phyloP scores from a whole-genome alignment of 2,888 invertebrate genomes.

The Luperina testacea region DNA sequence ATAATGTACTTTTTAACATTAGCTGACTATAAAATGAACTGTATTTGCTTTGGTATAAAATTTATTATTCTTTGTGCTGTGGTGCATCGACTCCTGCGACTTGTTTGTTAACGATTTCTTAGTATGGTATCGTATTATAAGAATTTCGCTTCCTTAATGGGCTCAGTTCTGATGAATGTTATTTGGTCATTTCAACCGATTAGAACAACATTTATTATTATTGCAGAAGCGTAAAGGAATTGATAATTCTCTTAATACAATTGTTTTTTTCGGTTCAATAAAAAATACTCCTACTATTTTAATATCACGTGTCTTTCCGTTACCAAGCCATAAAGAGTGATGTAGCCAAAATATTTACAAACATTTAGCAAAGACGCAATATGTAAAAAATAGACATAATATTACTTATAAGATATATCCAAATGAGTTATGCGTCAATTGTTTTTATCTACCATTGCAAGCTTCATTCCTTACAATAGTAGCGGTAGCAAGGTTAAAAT shows the following conservation, averaged over 20 bases:
- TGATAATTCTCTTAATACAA: not conserved
- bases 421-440: conserved; percentile 23
- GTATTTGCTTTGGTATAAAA: conserved; percentile 5
- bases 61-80: conserved; percentile 15
- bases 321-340: not conserved
- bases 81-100: not conserved
- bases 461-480: conserved; percentile 8
- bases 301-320: conserved; percentile 18
- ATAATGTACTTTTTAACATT: conserved; percentile 39
- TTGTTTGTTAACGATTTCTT: conserved; percentile 41
- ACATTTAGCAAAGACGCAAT: conserved; percentile 50
- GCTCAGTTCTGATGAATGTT: not conserved
- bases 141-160: not conserved
- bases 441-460: conserved; percentile 1
- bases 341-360: conserved; percentile 33
- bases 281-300: not conserved
- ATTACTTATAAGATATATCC: conserved; percentile 22
- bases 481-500: not conserved
- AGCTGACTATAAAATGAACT: conserved; percentile 3
- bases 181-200: not conserved
- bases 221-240: conserved; percentile 2
- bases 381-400: conserved; percentile 1
- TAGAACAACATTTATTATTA: not conserved
- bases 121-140: not conserved
- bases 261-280: not conserved